Conservation (phyloP, 1,140 invertebrate species). For the Formica exsecta region DNA sequence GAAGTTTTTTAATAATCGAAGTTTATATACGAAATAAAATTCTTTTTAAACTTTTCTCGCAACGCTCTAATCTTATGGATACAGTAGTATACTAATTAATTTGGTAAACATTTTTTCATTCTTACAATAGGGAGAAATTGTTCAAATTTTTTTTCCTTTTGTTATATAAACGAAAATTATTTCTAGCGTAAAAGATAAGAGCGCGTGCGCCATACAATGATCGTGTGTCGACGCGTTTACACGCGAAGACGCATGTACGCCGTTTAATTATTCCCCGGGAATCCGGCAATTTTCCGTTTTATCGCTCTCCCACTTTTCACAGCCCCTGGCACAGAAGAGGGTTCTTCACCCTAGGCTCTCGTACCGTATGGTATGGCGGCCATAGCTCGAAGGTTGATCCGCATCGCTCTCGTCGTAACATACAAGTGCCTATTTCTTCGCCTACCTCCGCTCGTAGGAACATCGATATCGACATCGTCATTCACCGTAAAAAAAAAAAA, state of each 20-base stretch:
- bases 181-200: neutral
- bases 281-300: conserved; percentile 74
- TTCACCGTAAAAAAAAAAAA: conserved; percentile 56
- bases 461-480: neutral
- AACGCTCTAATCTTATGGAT: neutral
- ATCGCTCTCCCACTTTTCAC: conserved; percentile 63
- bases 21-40: neutral
- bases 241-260: conserved; percentile 35
- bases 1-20: neutral
- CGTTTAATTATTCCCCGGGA: conserved; percentile 73
- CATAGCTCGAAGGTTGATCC: conserved; percentile 57
- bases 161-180: neutral
- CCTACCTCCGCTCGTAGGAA: conserved; percentile 13
- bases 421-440: conserved; percentile 54
- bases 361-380: conserved; percentile 19
- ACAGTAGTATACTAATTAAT: neutral
- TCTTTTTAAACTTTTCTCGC: neutral
- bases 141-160: neutral
- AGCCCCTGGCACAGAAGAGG: conserved; percentile 31
- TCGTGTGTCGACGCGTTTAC: conserved; percentile 39
- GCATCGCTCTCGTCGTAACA: conserved; percentile 51
- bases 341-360: conserved; percentile 36
- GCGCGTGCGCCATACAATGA: neutral
- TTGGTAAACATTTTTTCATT: neutral
- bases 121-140: neutral